Evolutionary conservation across 1,140 invertebrate species (phyloP).

Genomic region (Diachasma alloeum): DNA sequence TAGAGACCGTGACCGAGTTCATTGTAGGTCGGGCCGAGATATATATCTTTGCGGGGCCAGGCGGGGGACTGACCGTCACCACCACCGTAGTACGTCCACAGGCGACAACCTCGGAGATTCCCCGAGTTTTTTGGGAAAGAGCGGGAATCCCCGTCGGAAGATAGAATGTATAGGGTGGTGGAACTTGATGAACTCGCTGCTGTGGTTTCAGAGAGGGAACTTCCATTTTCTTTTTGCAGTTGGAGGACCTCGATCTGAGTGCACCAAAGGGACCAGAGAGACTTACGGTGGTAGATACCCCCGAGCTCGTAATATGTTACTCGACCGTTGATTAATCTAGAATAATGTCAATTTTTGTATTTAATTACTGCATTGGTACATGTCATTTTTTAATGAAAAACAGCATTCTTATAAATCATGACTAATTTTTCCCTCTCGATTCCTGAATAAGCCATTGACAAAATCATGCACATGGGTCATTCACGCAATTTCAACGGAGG

Average conservation of each 20-base stretch:
- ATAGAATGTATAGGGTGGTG: constrained; percentile 56
- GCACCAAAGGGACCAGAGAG: constrained; percentile 69
- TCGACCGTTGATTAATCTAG: constrained; percentile 51
- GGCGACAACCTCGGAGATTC: constrained; percentile 17
- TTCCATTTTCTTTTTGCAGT: constrained; percentile 49
- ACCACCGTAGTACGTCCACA: constrained; percentile 42
- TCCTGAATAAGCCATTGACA: no score
- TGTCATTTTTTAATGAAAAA: no score
- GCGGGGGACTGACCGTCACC: constrained; percentile 34
- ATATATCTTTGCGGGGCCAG: constrained; percentile 49
- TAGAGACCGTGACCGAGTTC: constrained; percentile 46
- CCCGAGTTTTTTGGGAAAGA: neutral
- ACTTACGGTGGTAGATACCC: constrained; percentile 36
- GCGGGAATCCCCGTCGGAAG: constrained; percentile 38
- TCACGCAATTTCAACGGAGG: no score
- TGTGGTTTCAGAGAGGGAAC: constrained; percentile 66
- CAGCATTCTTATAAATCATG: no score
- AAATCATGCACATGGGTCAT: no score
- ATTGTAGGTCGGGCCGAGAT: constrained; percentile 43
- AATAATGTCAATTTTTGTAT: constrained; percentile 38
- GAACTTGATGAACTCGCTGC: constrained; percentile 63
- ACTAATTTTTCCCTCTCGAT: no score
- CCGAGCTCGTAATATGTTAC: constrained; percentile 54
- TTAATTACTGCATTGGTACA: constrained; percentile 43
- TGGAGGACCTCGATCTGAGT: constrained; percentile 59